A percentile compares a stretch with the other conserved stretches of the same genome.
These are phyloP conservation scores for Rhegmatorhina hoffmannsi DNA, from an alignment of 2,113 vertebrate genomes.

Conservation along the genomic window DNA sequence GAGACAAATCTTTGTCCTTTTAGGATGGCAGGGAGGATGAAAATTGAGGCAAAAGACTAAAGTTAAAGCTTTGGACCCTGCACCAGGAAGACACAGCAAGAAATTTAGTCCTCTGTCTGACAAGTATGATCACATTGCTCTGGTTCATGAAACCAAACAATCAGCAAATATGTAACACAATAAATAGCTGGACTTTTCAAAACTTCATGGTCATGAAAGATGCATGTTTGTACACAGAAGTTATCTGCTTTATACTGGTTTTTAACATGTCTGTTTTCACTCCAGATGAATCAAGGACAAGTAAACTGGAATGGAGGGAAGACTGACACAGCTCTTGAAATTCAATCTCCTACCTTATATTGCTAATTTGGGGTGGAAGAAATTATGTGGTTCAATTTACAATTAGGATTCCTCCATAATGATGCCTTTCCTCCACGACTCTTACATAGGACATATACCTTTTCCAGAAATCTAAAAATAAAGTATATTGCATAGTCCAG, in stretches of 20 bases:
- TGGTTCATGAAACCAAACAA: neutral
- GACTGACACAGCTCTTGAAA: slow-evolving; percentile 23
- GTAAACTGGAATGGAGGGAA: neutral
- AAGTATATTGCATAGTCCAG: slow-evolving; percentile 10
- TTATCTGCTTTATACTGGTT: neutral
- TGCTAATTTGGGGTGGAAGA: slow-evolving; percentile 1
- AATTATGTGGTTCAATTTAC: slow-evolving; percentile 36
- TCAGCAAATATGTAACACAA: neutral
- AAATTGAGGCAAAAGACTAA: neutral
- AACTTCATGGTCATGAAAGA: neutral
- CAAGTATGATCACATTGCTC: neutral
- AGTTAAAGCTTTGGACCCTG: neutral
- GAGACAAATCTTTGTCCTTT: neutral
- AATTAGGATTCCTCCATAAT: slow-evolving; percentile 31
- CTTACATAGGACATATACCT: neutral
- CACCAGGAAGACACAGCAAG: neutral
- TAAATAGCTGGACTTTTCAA: neutral
- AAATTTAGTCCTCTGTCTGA: neutral
- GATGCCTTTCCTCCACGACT: neutral
- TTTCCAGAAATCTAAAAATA: slow-evolving; percentile 55
- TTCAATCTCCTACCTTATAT: neutral
- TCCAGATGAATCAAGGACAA: slow-evolving; percentile 14
- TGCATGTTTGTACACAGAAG: neutral
- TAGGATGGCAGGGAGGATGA: neutral
- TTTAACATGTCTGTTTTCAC: neutral